A percentile compares a stretch with the other conserved stretches of the same genome.
Evolutionary conservation across 2,113 vertebrate genomes (phyloP).

Genomic region (Noturus placidus): DNA sequence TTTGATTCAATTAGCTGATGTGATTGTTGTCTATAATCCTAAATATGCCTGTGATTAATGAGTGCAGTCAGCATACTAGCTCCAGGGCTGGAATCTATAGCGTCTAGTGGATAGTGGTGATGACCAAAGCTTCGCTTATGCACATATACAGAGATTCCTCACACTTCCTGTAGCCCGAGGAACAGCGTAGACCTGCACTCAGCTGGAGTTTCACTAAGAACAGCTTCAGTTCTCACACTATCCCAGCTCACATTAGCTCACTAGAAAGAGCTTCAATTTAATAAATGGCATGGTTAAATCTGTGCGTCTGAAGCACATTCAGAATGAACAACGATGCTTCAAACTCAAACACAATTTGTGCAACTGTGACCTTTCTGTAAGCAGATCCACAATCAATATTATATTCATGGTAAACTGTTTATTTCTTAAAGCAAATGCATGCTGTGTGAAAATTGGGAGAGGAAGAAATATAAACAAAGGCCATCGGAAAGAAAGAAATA

Average conservation of each 20-base stretch:
- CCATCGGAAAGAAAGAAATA: constrained; percentile 13
- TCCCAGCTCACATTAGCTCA: not conserved
- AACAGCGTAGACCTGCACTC: constrained; percentile 18
- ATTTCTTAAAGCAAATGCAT: constrained; percentile 25
- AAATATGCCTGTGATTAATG: constrained; percentile 49
- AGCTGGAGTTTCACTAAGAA: constrained; percentile 19
- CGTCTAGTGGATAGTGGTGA: constrained; percentile 14
- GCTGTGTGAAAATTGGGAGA: constrained; percentile 39
- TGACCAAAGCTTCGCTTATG: constrained; percentile 6
- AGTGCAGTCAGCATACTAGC: constrained; percentile 36
- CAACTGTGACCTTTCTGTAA: constrained; percentile 35
- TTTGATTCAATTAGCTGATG: constrained; percentile 51
- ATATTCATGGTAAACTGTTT: constrained; percentile 31
- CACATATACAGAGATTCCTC: constrained; percentile 15
- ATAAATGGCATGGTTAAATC: constrained; percentile 21
- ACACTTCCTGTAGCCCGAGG: constrained; percentile 35
- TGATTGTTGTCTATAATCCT: constrained; percentile 46
- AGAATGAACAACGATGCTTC: constrained; percentile 26
- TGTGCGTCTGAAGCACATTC: constrained; percentile 22
- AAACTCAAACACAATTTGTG: constrained; percentile 31
- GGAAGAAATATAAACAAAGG: not conserved
- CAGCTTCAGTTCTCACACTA: constrained; percentile 5
- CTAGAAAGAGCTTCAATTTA: not conserved
- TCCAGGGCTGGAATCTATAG: constrained; percentile 2
- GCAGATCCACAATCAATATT: constrained; percentile 23